A percentile compares a stretch with the other conserved stretches of the same genome.
These are phyloP conservation scores for Nicator chloris DNA, from an alignment of 2,113 vertebrate genomes.

Conservation along the genomic window DNA sequence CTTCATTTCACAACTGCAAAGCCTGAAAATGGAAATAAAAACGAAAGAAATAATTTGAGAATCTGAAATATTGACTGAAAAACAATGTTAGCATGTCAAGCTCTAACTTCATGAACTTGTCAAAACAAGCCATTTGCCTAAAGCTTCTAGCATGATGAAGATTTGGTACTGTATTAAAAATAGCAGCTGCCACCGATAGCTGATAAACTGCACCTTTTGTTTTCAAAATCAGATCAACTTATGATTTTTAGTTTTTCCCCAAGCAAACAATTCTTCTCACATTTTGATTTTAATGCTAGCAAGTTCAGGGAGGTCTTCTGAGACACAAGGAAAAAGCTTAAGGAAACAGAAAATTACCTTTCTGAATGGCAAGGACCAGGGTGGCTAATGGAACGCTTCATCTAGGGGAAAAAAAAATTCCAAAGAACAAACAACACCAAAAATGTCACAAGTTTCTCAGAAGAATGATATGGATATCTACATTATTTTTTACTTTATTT, in stretches of 20 bases:
- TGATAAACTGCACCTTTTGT: neutral
- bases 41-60: neutral
- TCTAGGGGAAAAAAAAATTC: neutral
- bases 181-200: neutral
- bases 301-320: neutral
- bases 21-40: neutral
- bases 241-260: neutral
- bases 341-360: conserved; percentile 22
- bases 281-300: neutral
- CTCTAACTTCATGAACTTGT: neutral
- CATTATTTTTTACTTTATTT: neutral
- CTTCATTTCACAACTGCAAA: neutral
- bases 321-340: neutral
- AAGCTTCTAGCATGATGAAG: neutral
- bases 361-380: conserved; percentile 54
- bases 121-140: neutral
- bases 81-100: neutral
- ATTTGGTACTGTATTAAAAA: neutral
- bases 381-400: conserved; percentile 56
- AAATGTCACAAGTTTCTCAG: neutral
- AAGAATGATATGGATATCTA: neutral
- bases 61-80: neutral
- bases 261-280: neutral
- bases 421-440: neutral
- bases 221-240: neutral